Conservation (phyloP, 2,797 vertebrate genomes). For the Pseudomugil gertrudae region DNA sequence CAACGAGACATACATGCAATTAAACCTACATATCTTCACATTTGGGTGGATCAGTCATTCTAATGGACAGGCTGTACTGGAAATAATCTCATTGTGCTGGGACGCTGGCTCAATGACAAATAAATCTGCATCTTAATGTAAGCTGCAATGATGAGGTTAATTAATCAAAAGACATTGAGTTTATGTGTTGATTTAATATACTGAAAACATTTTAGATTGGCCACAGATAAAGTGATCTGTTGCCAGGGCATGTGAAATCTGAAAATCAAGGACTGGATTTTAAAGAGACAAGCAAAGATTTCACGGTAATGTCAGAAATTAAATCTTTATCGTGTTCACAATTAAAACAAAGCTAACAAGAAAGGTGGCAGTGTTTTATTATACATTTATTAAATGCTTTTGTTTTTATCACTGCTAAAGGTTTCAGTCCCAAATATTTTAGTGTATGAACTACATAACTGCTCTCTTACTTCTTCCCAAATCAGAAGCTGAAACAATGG, state of each 20-base stretch:
- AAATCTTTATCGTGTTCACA: not conserved
- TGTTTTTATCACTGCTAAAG: not conserved
- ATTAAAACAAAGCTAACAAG: not conserved
- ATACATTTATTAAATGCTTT: not conserved
- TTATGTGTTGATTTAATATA: not conserved
- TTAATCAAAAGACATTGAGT: not conserved
- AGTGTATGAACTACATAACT: too few relatives aligned
- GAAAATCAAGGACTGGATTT: not conserved
- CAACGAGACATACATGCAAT: constrained; percentile 20
- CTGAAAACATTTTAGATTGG: not conserved
- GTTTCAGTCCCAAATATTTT: too few relatives aligned
- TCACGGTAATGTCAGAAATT: not conserved
- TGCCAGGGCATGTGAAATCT: not conserved
- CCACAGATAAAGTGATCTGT: not conserved
- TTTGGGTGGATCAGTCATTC: not conserved
- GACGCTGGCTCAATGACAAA: too few relatives aligned
- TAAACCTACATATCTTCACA: not conserved
- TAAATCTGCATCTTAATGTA: too few relatives aligned
- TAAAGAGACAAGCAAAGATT: not conserved
- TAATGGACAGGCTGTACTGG: too few relatives aligned
- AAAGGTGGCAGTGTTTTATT: not conserved
- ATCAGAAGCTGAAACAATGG: too few relatives aligned
- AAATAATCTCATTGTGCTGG: too few relatives aligned
- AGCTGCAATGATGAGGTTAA: not conserved
- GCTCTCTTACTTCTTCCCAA: too few relatives aligned